A percentile compares a stretch with the other conserved stretches of the same genome.
These are phyloP conservation scores for Dascillus cervinus DNA, from an alignment of 2,888 invertebrate species.

Conservation along the genomic window DNA sequence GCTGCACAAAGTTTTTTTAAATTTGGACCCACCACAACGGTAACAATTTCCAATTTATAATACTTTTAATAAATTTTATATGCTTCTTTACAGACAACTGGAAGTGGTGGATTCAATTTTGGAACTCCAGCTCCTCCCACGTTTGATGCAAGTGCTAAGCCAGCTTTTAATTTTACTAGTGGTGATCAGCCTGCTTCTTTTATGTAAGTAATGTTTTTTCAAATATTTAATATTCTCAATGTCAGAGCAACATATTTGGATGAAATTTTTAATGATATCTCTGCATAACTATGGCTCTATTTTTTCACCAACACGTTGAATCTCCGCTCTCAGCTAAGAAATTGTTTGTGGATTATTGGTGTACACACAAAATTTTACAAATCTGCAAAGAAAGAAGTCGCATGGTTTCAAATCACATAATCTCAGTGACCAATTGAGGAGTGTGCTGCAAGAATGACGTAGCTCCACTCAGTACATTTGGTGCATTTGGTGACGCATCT, in stretches of 20 bases:
- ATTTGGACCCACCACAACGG: slow-evolving; percentile 29
- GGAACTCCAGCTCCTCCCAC: slow-evolving; percentile 24
- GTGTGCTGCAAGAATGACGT: too few relatives aligned
- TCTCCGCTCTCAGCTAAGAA: not conserved
- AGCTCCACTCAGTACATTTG: too few relatives aligned
- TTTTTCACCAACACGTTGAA: not conserved
- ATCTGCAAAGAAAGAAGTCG: not conserved
- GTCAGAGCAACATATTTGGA: too few relatives aligned
- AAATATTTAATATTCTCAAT: too few relatives aligned
- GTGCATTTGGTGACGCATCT: too few relatives aligned
- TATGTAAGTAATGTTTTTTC: slow-evolving; percentile 39
- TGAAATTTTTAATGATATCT: not conserved
- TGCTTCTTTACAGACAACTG: slow-evolving; percentile 16
- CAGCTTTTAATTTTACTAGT: slow-evolving; percentile 46
- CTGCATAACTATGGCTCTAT: not conserved
- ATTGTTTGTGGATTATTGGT: not conserved
- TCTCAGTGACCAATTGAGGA: not conserved
- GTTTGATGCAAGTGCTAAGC: slow-evolving; percentile 42
- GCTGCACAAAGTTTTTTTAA: slow-evolving; percentile 31
- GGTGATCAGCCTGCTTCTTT: slow-evolving; percentile 40
- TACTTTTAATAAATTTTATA: slow-evolving; percentile 9
- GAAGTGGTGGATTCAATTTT: slow-evolving; percentile 28
- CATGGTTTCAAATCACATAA: not conserved
- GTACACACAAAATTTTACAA: not conserved
- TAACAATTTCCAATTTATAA: slow-evolving; percentile 16